Conservation (phyloP, 2,888 invertebrate genomes). For the Lasioglossum oenotherae region DNA sequence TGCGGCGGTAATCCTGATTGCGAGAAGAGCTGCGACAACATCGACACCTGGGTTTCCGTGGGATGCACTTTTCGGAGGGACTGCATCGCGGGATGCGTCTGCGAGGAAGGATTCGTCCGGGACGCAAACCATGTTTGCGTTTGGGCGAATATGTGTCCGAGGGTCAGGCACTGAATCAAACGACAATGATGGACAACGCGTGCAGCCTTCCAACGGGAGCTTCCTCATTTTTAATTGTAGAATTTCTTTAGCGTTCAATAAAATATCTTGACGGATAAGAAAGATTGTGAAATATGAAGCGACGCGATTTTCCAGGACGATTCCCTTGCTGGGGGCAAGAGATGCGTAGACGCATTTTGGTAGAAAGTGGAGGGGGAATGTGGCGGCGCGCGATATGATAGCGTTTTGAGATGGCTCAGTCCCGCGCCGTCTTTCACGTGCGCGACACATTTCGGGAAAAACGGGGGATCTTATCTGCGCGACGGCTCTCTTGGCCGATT, state of each 20-base stretch:
- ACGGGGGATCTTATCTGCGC: slow-evolving; percentile 16
- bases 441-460: slow-evolving; percentile 59
- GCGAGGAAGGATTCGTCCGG: slow-evolving; percentile 64
- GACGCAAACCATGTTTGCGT: slow-evolving; percentile 50
- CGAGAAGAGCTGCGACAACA: slow-evolving; percentile 69
- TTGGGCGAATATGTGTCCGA: slow-evolving; percentile 55
- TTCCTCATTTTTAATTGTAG: neutral
- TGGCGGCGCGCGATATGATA: slow-evolving; percentile 69
- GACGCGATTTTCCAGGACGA: neutral
- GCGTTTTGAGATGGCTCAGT: slow-evolving; percentile 71
- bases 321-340: slow-evolving; percentile 21
- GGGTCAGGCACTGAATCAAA: slow-evolving; percentile 41
- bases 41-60: slow-evolving; percentile 49
- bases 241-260: neutral
- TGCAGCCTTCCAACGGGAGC: neutral
- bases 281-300: too few relatives aligned
- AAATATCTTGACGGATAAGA: neutral
- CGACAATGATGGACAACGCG: neutral
- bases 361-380: slow-evolving; percentile 58
- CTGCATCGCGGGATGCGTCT: slow-evolving; percentile 72
- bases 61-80: slow-evolving; percentile 58
- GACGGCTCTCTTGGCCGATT: neutral
- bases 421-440: slow-evolving; percentile 70
- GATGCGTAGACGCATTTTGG: slow-evolving; percentile 65
- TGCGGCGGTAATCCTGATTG: slow-evolving; percentile 66